phyloP scores from a whole-genome alignment of 2,797 vertebrate genomes.

The Sebastes miniatus region DNA sequence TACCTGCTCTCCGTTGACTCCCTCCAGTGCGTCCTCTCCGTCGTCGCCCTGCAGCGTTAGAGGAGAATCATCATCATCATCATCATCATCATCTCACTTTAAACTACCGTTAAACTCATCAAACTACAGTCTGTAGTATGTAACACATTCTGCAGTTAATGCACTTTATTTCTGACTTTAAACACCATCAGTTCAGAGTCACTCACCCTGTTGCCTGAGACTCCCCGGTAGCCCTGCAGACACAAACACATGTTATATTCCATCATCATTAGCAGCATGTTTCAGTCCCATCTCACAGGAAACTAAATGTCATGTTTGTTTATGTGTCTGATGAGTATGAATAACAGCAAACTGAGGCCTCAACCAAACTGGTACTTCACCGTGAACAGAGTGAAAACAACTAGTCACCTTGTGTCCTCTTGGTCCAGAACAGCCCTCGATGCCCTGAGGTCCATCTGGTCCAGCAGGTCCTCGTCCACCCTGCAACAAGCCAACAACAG shows the following conservation, averaged over 20 bases:
- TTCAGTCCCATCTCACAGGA: too few species aligned
- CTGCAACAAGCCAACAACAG: slow-evolving; percentile 62
- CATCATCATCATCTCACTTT: background rate
- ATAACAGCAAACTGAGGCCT: too few species aligned
- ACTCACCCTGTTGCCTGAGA: background rate
- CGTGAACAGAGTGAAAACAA: too few species aligned
- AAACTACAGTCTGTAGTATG: background rate
- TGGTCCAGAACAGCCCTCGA: slow-evolving; percentile 83
- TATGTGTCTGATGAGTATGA: background rate
- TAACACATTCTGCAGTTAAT: background rate
- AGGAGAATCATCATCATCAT: background rate
- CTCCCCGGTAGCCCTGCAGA: background rate
- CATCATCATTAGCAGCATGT: too few species aligned
- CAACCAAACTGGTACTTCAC: too few species aligned
- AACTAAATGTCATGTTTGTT: too few species aligned
- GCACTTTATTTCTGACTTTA: background rate
- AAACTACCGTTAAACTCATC: background rate
- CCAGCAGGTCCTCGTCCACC: slow-evolving; percentile 85
- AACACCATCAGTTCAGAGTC: background rate
- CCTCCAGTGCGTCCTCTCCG: slow-evolving; percentile 80
- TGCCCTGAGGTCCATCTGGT: slow-evolving; percentile 80
- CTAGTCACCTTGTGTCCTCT: slow-evolving; percentile 78
- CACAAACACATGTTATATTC: background rate
- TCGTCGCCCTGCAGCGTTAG: slow-evolving; percentile 73
- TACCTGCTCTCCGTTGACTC: slow-evolving; percentile 84